A percentile compares a stretch with the other conserved stretches of the same genome.
Conservation (phyloP, 2,888 invertebrate species). For the Ptychoptera contaminata region DNA sequence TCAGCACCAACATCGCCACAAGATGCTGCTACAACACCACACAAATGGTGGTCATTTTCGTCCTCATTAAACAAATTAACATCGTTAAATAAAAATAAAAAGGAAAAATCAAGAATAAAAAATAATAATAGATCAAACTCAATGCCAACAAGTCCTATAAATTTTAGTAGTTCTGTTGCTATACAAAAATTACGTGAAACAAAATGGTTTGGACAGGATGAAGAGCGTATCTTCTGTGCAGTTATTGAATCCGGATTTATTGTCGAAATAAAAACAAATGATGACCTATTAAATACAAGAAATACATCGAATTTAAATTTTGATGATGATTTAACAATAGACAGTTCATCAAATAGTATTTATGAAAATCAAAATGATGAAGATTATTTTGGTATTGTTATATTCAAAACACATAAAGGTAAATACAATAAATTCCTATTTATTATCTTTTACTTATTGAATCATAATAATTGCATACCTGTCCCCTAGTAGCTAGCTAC, state of each 20-base stretch:
- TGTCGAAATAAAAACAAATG: slow-evolving; percentile 35
- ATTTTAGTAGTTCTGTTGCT: slow-evolving; percentile 47
- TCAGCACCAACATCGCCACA: no score
- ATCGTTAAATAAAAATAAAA: no score
- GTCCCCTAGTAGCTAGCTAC: background rate
- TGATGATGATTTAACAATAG: background rate
- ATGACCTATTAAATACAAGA: slow-evolving; percentile 6
- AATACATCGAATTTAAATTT: background rate
- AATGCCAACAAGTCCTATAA: slow-evolving; percentile 35
- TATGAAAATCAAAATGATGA: slow-evolving; percentile 7
- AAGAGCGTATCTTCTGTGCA: slow-evolving; percentile 53
- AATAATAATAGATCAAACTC: slow-evolving; percentile 1
- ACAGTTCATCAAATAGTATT: background rate
- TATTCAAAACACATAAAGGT: slow-evolving; percentile 60
- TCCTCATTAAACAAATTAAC: background rate
- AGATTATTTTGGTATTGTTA: slow-evolving; percentile 46
- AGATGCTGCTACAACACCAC: no score
- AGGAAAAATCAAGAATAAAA: slow-evolving; percentile 3
- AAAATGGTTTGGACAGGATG: slow-evolving; percentile 58
- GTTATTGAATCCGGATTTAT: slow-evolving; percentile 58
- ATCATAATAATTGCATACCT: background rate
- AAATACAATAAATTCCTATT: slow-evolving; percentile 10
- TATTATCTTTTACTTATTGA: background rate
- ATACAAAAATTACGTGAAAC: slow-evolving; percentile 56
- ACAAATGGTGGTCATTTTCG: slow-evolving; percentile 27